Evolutionary conservation across 2,113 vertebrate genomes (phyloP).

Genomic region (Alectura lathami): DNA sequence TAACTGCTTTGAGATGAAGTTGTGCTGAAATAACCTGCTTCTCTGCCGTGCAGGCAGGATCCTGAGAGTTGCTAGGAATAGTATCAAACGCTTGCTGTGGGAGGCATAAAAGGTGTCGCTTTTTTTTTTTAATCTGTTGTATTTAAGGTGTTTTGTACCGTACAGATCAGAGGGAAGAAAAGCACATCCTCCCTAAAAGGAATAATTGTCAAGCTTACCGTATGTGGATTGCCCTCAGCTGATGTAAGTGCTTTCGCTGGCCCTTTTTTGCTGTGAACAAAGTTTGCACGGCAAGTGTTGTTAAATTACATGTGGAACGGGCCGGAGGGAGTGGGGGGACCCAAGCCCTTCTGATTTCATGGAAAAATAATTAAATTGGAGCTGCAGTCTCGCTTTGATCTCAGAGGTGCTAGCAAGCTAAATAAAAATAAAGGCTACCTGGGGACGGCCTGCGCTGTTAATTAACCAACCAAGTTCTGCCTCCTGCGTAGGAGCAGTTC

Average conservation of each 20-base stretch:
- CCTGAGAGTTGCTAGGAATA: not conserved
- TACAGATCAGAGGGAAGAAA: not conserved
- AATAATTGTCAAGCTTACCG: not conserved
- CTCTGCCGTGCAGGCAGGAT: not conserved
- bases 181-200: accelerated
- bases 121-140: not conserved
- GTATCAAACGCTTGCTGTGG: not conserved
- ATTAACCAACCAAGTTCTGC: slow-evolving; percentile 13
- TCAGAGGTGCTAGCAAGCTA: slow-evolving; percentile 12
- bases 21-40: not conserved
- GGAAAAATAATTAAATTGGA: slow-evolving; percentile 1
- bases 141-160: not conserved
- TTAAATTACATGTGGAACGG: not conserved
- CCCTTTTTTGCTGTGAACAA: not conserved
- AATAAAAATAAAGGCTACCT: slow-evolving; percentile 21
- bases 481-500: not conserved
- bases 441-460: not conserved
- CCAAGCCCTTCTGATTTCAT: not conserved
- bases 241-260: not conserved
- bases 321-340: not conserved
- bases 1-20: not conserved
- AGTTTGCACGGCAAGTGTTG: not conserved
- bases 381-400: not conserved
- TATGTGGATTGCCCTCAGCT: not conserved
- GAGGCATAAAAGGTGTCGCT: not conserved